Evolutionary conservation across 2,797 vertebrate genomes (phyloP), one percentile per base, ranked within the genome.

Genomic region (Allobates femoralis): DNA sequence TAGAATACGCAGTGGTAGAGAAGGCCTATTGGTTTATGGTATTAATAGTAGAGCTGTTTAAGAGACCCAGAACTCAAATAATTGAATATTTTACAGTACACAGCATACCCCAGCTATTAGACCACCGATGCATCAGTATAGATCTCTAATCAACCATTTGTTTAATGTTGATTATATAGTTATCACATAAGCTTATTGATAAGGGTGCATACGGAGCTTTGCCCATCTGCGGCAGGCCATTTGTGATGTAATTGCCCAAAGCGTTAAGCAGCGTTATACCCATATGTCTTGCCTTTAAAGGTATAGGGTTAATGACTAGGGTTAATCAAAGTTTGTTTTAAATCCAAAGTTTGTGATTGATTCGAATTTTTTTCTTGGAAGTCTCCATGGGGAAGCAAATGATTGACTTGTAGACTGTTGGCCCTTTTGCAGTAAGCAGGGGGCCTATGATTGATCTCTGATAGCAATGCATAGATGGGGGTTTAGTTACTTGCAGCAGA

Each of bases 401-500:
- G 71, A 76, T 56, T 86, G 60, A 88, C 12, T 76, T 37, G 28
- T 37, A 41, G 19, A 32, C 60, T 58, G 28, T 23, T 75, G 77
- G 26, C 21, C 30, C 26, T 32, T 75, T 71, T 85, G n/a, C 11
- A 80, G 5, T 62, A 53, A 67, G 58, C 28, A 37, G 58, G 56
- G 85, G 46, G 21, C 50, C 69, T 19, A 21, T 88, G 77, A 75
- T 88, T 88, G 83, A 85, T 81, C 82, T 88, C 1, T 55, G 30
- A 15, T 37, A 85, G 50, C 66, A 37, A 53, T 64, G 14, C 11
- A 30, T 28, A 76, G 60, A 16, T 60, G 21, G 73, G 77, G 37
- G 83, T 32, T 55, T 41, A 16, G 64, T 60, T 50, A 34, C 71
- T 58, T 21, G 23, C 79, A 55, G 58, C 46, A 86, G 79, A 28